phyloP scores from a whole-genome alignment of 2,113 vertebrate species.

The Pardalotus punctatus region DNA sequence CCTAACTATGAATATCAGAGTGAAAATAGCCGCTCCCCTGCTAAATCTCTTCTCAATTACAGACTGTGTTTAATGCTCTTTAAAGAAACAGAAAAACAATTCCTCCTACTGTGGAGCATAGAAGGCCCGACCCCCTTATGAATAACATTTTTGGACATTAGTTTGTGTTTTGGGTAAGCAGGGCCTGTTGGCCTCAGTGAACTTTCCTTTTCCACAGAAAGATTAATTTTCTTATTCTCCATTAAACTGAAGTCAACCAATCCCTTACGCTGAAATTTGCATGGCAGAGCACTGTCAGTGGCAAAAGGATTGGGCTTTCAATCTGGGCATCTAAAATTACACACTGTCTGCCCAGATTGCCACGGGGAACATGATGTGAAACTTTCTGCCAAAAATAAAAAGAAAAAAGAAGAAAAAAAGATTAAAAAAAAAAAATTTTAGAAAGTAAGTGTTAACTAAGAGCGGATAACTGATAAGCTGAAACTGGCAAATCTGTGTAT shows the following conservation, averaged over 20 bases:
- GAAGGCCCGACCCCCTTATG: not conserved
- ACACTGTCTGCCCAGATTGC: not conserved
- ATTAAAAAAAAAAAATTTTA: not conserved
- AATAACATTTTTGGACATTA: not conserved
- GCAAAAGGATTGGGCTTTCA: not conserved
- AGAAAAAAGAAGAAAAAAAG: rapidly evolving
- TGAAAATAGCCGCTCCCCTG: not conserved
- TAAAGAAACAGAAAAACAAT: not conserved
- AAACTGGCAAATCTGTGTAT: not conserved
- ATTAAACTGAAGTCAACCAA: not conserved
- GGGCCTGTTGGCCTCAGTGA: not conserved
- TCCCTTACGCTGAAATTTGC: not conserved
- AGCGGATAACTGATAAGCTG: not conserved
- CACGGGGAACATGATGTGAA: not conserved
- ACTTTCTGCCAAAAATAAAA: not conserved
- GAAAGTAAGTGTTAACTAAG: not conserved
- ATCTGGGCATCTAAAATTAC: not conserved
- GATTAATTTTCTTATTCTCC: not conserved
- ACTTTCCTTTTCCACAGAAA: not conserved
- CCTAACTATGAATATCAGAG: not conserved
- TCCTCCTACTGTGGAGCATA: not conserved
- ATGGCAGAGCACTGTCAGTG: not conserved
- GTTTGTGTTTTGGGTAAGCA: not conserved
- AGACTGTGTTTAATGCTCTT: not conserved
- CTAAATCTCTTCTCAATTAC: not conserved